phyloP scores from a whole-genome alignment of 2,888 invertebrate genomes.

The Diplazon laetatorius region DNA sequence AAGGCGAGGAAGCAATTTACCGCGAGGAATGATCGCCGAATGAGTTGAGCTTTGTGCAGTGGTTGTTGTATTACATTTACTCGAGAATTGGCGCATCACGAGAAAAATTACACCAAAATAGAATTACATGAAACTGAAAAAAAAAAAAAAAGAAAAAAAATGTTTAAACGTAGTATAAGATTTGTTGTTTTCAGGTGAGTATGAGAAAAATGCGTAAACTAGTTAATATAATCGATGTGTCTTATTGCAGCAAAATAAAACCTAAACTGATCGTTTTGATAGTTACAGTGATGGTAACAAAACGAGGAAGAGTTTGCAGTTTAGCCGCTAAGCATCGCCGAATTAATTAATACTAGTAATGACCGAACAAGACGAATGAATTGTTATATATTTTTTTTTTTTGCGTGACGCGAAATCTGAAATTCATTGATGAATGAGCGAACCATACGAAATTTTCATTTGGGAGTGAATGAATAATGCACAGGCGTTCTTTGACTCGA shows the following conservation, averaged over 20 bases:
- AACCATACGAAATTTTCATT: not conserved
- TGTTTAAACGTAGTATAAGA: too few species aligned
- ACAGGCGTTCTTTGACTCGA: not conserved
- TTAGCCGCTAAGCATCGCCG: constrained; percentile 24
- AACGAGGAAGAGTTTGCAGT: constrained; percentile 44
- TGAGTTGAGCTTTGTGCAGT: constrained; percentile 52
- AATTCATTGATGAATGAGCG: not conserved
- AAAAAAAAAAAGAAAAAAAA: constrained; percentile 44
- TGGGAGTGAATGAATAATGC: not conserved
- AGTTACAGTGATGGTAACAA: constrained; percentile 37
- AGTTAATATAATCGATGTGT: constrained; percentile 21
- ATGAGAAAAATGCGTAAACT: constrained; percentile 47
- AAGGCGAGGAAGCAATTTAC: constrained; percentile 6
- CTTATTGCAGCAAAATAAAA: constrained; percentile 23
- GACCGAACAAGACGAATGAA: constrained; percentile 4
- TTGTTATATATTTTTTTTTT: not conserved
- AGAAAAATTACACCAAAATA: constrained; percentile 49
- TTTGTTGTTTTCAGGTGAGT: constrained; percentile 30
- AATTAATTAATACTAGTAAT: constrained; percentile 19
- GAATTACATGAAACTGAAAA: constrained; percentile 50
- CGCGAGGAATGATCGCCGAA: constrained; percentile 1
- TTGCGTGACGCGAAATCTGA: not conserved
- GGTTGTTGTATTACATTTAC: constrained; percentile 42
- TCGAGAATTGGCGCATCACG: constrained; percentile 39
- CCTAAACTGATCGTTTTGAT: constrained; percentile 18